phyloP scores from a whole-genome alignment of 2,888 invertebrate genomes.

The Ganaspis brasiliensis region DNA sequence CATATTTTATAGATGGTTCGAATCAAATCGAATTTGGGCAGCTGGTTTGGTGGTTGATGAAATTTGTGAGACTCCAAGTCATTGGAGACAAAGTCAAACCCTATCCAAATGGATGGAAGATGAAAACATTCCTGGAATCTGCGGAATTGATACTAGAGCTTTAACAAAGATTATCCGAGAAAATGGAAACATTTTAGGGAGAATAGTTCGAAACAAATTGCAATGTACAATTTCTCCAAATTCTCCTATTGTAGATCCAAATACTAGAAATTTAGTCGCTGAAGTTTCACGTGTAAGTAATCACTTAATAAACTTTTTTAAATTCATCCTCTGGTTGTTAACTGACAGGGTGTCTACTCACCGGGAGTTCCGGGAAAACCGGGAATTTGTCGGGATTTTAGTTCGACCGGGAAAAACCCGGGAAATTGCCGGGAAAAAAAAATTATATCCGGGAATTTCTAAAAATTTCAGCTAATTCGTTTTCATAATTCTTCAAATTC shows the following conservation, averaged over 20 bases:
- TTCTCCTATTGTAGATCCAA: slow-evolving; percentile 89
- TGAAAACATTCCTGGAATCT: slow-evolving; percentile 92
- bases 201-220: slow-evolving; percentile 78
- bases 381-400: no score
- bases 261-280: slow-evolving; percentile 92
- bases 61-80: slow-evolving; percentile 91
- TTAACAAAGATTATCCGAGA: slow-evolving; percentile 95
- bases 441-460: no score
- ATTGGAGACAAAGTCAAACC: slow-evolving; percentile 92
- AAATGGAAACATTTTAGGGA: slow-evolving; percentile 91
- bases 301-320: no score
- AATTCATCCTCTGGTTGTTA: no score
- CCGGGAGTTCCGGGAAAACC: no score
- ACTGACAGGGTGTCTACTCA: no score
- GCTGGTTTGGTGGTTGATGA: slow-evolving; percentile 96
- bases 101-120: slow-evolving; percentile 92
- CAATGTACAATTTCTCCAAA: slow-evolving; percentile 58
- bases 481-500: no score
- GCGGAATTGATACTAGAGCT: slow-evolving; percentile 95
- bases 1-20: slow-evolving; percentile 93
- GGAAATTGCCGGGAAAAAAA: no score
- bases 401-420: no score
- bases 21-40: slow-evolving; percentile 95
- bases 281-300: slow-evolving; percentile 87
- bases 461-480: no score